These are phyloP conservation scores for Asobara japonica DNA, from an alignment of 1,140 invertebrate species.

Conservation along the genomic window DNA sequence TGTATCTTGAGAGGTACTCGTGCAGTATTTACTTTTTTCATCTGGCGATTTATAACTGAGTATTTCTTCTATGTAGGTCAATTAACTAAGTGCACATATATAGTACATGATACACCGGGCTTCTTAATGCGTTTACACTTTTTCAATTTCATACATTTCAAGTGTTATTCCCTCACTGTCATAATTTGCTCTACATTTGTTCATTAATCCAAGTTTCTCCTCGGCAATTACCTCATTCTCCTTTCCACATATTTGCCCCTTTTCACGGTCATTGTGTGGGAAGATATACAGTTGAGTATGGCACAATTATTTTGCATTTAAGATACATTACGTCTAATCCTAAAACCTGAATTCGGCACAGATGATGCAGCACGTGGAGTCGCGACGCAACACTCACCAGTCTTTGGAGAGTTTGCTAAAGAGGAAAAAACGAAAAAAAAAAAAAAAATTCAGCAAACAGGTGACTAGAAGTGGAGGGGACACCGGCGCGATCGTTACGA, in stretches of 20 bases:
- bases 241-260: too few species aligned
- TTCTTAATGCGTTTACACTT: background rate
- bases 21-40: background rate
- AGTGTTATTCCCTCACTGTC: background rate
- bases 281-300: too few species aligned
- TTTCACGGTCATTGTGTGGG: too few species aligned
- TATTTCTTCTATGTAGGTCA: background rate
- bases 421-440: too few species aligned
- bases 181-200: background rate
- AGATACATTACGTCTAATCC: too few species aligned
- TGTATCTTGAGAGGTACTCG: background rate
- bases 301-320: too few species aligned
- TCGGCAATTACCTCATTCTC: too few species aligned
- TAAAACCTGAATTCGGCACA: too few species aligned
- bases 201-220: background rate
- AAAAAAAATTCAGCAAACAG: background rate
- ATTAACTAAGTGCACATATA: background rate
- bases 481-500: slow-evolving; percentile 7
- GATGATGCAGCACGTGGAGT: too few species aligned
- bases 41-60: background rate
- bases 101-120: background rate
- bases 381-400: too few species aligned
- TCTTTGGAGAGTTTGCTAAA: too few species aligned
- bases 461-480: background rate
- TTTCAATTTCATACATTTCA: background rate